These are phyloP conservation scores for Drosophila meridiana DNA, from an alignment of 2,888 invertebrate species.

Conservation along the genomic window DNA sequence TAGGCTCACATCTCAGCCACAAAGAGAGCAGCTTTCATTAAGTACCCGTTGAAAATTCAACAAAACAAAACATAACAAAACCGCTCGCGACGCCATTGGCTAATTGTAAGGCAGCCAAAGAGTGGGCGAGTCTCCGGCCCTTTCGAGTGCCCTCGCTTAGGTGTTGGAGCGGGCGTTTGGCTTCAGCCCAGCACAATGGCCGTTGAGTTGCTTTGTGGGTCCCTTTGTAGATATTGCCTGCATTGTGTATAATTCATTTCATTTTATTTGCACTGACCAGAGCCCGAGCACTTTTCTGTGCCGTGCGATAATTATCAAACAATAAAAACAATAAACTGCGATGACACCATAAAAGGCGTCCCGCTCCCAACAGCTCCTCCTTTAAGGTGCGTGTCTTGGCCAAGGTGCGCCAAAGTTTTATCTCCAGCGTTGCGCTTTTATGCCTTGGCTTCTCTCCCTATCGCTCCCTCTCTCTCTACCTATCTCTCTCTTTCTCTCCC, in stretches of 20 bases:
- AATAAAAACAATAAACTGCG: conserved; percentile 77
- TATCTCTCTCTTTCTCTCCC: background rate
- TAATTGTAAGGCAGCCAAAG: conserved; percentile 12
- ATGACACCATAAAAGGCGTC: conserved; percentile 67
- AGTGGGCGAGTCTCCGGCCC: background rate
- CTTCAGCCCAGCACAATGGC: conserved; percentile 35
- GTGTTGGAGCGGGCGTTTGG: conserved; percentile 12
- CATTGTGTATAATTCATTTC: conserved; percentile 57
- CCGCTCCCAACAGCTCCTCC: conserved; percentile 7
- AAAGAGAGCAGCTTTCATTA: conserved; percentile 42
- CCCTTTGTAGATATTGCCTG: conserved; percentile 37
- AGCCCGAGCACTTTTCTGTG: conserved; percentile 56
- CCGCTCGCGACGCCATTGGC: conserved; percentile 11
- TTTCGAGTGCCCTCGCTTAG: conserved; percentile 22
- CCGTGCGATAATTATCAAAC: conserved; percentile 76
- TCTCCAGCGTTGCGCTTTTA: conserved; percentile 57
- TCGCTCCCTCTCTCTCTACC: background rate
- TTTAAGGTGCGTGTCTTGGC: conserved; percentile 10
- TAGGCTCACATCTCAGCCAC: conserved; percentile 22
- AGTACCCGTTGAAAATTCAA: conserved; percentile 22
- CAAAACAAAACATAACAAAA: conserved; percentile 16
- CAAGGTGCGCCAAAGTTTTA: conserved; percentile 72
- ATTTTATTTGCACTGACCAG: conserved; percentile 57
- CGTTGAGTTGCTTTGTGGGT: conserved; percentile 37
- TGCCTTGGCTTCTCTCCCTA: background rate